Evolutionary conservation across 1,140 invertebrate species (phyloP), one percentile per base, ranked within the genome.

Genomic region (Meloidogyne floridensis): DNA sequence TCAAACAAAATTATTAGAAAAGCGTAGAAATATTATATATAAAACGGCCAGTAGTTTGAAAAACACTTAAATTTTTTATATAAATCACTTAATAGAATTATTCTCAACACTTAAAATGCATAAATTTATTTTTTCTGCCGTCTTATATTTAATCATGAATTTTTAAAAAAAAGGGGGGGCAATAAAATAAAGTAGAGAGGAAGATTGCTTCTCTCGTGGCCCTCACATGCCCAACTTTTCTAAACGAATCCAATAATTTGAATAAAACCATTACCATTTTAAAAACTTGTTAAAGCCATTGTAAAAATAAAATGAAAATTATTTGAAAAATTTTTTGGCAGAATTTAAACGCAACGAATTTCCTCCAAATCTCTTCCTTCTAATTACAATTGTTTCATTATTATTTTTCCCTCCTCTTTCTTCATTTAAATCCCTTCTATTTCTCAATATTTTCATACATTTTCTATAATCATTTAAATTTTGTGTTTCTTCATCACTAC

Each of bases 401-500:
- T n/a, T n/a, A 32, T 32, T 32, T 32, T 32, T 32, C 32, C 32
- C 32, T 32, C 32, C 32, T 32, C 32, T 32, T n/a, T n/a, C 15
- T 65, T 65, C 59, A 5, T 65, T n/a, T n/a, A 4, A 51, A 43
- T 71, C 59, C 42, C 72, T 79, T 65, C 59, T 43, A 47, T 74
- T 74, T 53, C 51, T 72, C 9, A 79, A 51, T 69, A 69, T 51
- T 18, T 42, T 72, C 42, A 79, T 79, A 47, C 77, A 79, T 11
- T 51, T 69, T 54, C 77, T 53, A 47, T 79, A 79, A 70, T 79
- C 77, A 10, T 79, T 47, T 72, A 79, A 72, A 79, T 79, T 79
- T 20, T 51, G 77, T 47, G 65, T 79, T 72, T 79, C 77, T 70
- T 79, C 77, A 18, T 65, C 65, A 71, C 18, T 71, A 69, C 65